Evolutionary conservation across 2,113 vertebrate genomes (phyloP), one percentile per base, ranked within the genome.

Genomic region (Aythya baeri): DNA sequence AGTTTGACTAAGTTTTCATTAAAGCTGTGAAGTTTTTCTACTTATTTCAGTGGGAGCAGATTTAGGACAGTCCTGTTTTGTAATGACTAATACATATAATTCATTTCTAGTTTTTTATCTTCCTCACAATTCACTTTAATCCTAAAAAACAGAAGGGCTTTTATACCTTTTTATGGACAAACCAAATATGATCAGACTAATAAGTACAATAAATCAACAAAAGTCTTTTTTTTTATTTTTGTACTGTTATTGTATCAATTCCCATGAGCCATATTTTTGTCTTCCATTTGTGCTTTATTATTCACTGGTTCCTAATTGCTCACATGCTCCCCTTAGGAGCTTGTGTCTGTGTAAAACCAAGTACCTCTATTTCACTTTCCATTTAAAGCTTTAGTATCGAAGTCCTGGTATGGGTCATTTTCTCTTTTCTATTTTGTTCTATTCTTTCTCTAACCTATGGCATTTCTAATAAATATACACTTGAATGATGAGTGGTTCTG

Each of bases 381-480:
- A 25, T 13, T 89, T 76, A 58, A 81, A 49, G 54, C 4, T 61
- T 88, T 74, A 49, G 15, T 68, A 83, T 63, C 31, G 55, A 77
- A 89, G 84, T 83, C 8, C 43, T 68, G 15, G 11, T 46, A 49
- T 49, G 70, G 83, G 65, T 74, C 0, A 78, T 85, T 88, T 90
- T 59, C 13, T 59, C 18, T 31, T 50, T 75, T 58, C 57, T 70
- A 23, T 66, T 94, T 90, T 76, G 34, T 85, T 27, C 16, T 38
- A 26, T 71, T 72, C 43, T 87, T 92, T 71, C 72, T 93, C 52
- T 85, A 75, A 44, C 22, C 25, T 61, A 25, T 89, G 34, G 12
- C 21, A 88, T 87, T 90, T 89, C 63, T 90, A 91, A 93, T 72
- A 86, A 90, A 80, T 86, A 75, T 38, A 85, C 29, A 59, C 62